phyloP scores from a whole-genome alignment of 64 coral and sea anemone genomes.

The Astreopora myriophthalma region DNA sequence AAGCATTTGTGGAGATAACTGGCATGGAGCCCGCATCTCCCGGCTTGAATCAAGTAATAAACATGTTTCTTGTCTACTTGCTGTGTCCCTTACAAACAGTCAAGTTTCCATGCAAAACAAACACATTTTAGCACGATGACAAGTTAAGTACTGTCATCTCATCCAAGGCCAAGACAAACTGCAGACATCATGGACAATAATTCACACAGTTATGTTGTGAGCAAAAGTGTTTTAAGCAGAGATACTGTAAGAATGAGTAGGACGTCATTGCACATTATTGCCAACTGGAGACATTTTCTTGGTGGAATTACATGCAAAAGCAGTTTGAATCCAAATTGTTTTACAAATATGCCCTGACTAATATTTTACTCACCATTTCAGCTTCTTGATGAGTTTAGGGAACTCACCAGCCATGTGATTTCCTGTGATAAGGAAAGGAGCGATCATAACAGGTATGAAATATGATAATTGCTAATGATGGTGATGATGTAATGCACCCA shows the following conservation, averaged over 20 bases:
- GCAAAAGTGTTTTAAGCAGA: too few species aligned
- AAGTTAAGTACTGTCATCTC: too few species aligned
- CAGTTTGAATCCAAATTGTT: neutral
- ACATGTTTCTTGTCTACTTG: neutral
- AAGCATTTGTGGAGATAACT: slow-evolving; percentile 69
- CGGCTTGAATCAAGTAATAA: slow-evolving; percentile 40
- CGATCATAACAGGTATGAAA: neutral
- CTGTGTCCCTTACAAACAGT: neutral
- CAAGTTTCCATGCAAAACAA: neutral
- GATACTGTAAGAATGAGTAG: too few species aligned
- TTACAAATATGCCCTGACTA: neutral
- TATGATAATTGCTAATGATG: too few species aligned
- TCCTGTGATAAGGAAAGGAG: neutral
- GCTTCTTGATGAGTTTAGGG: slow-evolving; percentile 5
- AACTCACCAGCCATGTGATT: neutral
- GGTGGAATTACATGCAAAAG: too few species aligned
- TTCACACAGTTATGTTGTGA: too few species aligned
- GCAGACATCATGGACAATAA: too few species aligned
- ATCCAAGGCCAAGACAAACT: too few species aligned
- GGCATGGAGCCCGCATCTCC: slow-evolving; percentile 36
- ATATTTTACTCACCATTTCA: neutral
- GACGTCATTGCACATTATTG: too few species aligned
- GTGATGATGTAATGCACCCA: too few species aligned
- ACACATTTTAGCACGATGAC: too few species aligned
- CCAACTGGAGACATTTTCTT: too few species aligned